Conservation (phyloP, 2,113 vertebrate genomes). For the Gymnorhina tibicen region DNA sequence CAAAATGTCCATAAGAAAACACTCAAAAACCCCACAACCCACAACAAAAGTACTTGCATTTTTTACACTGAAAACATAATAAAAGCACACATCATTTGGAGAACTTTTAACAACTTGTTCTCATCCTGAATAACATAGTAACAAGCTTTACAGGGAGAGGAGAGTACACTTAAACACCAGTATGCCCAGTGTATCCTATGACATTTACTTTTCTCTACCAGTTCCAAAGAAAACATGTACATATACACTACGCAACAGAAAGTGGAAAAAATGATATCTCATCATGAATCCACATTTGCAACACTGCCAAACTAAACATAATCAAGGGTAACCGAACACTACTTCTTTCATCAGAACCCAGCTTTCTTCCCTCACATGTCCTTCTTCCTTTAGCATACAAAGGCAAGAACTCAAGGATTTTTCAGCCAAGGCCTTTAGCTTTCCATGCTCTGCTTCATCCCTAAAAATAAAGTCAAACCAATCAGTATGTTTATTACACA, state of each 20-base stretch:
- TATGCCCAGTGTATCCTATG: not conserved
- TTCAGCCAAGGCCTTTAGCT: not conserved
- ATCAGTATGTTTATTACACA: not conserved
- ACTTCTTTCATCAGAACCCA: not conserved
- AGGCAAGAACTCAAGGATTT: not conserved
- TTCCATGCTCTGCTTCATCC: not conserved
- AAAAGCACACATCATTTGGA: not conserved
- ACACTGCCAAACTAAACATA: not conserved
- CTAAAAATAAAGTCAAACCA: not conserved
- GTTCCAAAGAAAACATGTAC: not conserved
- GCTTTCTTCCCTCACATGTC: not conserved
- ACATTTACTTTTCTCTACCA: not conserved
- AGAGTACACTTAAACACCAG: not conserved
- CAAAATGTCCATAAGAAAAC: constrained; percentile 7
- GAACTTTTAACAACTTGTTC: constrained; percentile 34
- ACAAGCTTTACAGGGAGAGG: not conserved
- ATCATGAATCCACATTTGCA: not conserved
- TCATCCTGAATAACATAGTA: not conserved
- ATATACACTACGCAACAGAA: not conserved
- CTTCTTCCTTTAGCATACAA: not conserved
- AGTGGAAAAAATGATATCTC: not conserved
- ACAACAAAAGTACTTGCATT: not conserved
- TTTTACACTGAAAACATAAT: not conserved
- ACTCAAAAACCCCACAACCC: not conserved
- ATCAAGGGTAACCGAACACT: not conserved